Base-by-base conservation (phyloP, 2,113 vertebrate genomes). In the Hippocampus abdominalis region DNA sequence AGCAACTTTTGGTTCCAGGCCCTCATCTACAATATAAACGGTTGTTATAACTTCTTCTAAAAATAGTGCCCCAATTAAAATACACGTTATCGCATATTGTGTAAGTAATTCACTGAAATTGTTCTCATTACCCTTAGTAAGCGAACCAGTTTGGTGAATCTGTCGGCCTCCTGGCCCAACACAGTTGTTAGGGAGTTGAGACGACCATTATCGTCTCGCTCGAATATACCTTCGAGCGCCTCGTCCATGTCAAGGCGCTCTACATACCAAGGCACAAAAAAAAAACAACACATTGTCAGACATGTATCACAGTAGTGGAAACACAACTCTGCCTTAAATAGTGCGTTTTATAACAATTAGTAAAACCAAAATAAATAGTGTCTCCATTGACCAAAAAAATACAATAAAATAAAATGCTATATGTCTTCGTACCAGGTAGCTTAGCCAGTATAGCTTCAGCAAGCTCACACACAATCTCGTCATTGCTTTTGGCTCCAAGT, bases 141-240 rank as follows among this genome's bases (percentile, higher is more conserved):
- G 49, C 64, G 83, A 48, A 94, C 87, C 64, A 94, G 85, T n/a
- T 73, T 87, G 80, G 93, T 96, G 73, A 94, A 94, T 16, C 92
- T 88, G 78, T 94, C 92, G 39, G 89, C 83, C 86, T 96, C 91
- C 77, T 95, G 93, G 64, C 90, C 91, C 60, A 93, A 81, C 20
- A 95, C 92, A 0, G 92, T 94, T 32, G 92, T 93, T 63, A 94
- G 77, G 25, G 93, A 93, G 83, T 93, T 92, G 12, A 94, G 27
- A 2, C 92, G 91, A 12, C 91, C 92, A 10, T 91, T 88, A 13
- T 75, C 61, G 32, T 95, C 94, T 69, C 75, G 90, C 49, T 76
- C 5, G 74, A 93, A 94, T 63, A 96, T 84, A 51, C 53, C 74
- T 69, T 94, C 92, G 0, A 78, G 63, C 1, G 93, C 93, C 11